phyloP scores from a whole-genome alignment of 2,888 invertebrate species.

The Leptogaster cylindrica region DNA sequence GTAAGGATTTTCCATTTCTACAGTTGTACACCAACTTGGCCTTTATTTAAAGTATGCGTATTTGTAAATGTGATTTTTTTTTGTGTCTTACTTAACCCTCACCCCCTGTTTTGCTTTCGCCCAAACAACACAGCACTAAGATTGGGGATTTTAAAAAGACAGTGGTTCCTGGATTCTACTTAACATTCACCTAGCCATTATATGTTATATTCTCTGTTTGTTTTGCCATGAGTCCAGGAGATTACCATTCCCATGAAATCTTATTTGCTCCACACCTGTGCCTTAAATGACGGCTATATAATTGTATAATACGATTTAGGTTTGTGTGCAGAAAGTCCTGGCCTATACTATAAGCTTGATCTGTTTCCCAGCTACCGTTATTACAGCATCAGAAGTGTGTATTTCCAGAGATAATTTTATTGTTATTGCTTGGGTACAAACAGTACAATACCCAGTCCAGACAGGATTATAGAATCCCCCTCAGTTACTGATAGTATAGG shows the following conservation, averaged over 20 bases:
- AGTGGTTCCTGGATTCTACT: slow-evolving; percentile 20
- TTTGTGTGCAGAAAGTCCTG: slow-evolving; percentile 1
- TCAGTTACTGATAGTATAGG: slow-evolving; percentile 21
- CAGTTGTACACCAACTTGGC: too few species aligned
- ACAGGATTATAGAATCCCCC: slow-evolving; percentile 39
- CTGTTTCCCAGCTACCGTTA: slow-evolving; percentile 2
- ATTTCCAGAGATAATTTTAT: slow-evolving; percentile 43
- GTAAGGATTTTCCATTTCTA: too few species aligned
- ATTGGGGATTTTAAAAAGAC: slow-evolving; percentile 28
- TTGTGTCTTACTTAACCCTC: too few species aligned
- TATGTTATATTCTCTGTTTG: slow-evolving; percentile 26
- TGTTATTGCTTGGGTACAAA: slow-evolving; percentile 42
- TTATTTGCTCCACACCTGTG: slow-evolving; percentile 41
- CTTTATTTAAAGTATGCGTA: not conserved
- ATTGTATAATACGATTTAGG: slow-evolving; percentile 31
- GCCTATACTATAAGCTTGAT: slow-evolving; percentile 33
- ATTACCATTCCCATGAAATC: slow-evolving; percentile 42
- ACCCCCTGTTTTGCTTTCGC: not conserved
- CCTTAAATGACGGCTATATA: slow-evolving; percentile 33
- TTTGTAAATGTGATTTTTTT: too few species aligned
- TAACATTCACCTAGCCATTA: slow-evolving; percentile 31
- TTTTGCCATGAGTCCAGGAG: slow-evolving; percentile 33
- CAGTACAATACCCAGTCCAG: slow-evolving; percentile 14
- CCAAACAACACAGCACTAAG: slow-evolving; percentile 24
- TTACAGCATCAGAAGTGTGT: slow-evolving; percentile 29